phyloP scores from a whole-genome alignment of 2,797 vertebrate species.

The Acanthiza pusilla region DNA sequence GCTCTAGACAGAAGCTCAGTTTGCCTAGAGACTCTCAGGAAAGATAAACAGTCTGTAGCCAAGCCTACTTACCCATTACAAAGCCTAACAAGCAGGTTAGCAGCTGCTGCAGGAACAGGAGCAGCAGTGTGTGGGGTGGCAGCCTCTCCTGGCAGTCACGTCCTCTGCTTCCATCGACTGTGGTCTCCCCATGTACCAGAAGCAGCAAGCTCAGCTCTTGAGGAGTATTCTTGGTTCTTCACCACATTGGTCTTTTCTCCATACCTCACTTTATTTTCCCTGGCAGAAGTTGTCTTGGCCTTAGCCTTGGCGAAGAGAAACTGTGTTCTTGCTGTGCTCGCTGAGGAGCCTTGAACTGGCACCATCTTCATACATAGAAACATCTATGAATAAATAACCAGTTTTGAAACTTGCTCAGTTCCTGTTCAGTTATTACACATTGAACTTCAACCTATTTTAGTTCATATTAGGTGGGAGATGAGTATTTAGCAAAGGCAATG shows the following conservation, averaged over 20 bases:
- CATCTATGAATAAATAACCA: neutral
- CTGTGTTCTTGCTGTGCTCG: neutral
- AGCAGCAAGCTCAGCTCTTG: neutral
- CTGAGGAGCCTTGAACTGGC: neutral
- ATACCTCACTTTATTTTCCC: neutral
- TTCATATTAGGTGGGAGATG: neutral
- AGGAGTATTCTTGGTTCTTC: neutral
- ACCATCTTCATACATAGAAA: neutral
- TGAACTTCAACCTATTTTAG: neutral
- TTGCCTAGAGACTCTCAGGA: neutral
- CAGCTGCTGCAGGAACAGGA: neutral
- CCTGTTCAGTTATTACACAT: neutral
- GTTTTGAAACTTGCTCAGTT: neutral
- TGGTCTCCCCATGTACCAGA: neutral
- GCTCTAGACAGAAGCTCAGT: neutral
- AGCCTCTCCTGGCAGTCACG: neutral
- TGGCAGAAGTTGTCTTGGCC: neutral
- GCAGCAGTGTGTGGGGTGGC: neutral
- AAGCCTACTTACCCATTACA: neutral
- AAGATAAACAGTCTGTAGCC: neutral
- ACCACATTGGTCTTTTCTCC: neutral
- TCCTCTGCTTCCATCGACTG: accelerated
- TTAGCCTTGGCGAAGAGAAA: neutral
- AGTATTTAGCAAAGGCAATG: neutral
- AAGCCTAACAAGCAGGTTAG: neutral